Base-by-base conservation (phyloP, 37 sponge, comb jelly and placozoan species). In the Chondrilla cf. caribensis region DNA sequence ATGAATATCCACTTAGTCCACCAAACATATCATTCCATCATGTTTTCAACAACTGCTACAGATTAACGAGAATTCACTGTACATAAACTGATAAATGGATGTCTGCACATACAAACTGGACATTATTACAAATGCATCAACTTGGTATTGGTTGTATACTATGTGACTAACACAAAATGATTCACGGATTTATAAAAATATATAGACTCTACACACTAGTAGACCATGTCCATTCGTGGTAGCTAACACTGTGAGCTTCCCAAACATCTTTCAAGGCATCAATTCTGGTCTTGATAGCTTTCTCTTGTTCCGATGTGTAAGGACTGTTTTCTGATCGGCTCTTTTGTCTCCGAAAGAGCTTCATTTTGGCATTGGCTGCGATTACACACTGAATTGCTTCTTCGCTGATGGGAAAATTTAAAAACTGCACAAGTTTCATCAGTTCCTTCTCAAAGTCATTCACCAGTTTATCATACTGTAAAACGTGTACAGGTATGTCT, bases 401-500 rank as follows among this genome's bases (percentile, higher is more conserved):
- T 39, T 73, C 76, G 14, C 38, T n/a, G 24, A 73, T 37, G 18
- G 76, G 44, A 17, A 43, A 38, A 24, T 73, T 73, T 73, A 73
- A 21, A 73, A 38, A 73, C 0, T 15, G 11, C 24, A 38, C 76
- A 22, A 73, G 41, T 37, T 73, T 73, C 44, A 41, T 36, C 6
- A 73, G 2, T 42, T 73, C 76, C 3, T n/a, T 19, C 36, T 73
- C 76, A 73, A 73, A 42, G 21, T 39, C 41, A 21, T 40, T 37
- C 24, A 73, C 76, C 17, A 73, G 43, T 17, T 73, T 73, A 25
- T 73, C 76, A 24, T 36, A 73, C 76, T 73, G 76, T n/a, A 73
- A 11, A 73, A 73, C 41, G 33, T 67, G 68, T 28, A 67, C 2
- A 29, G 35, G 26, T 67, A 33, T 18, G 11, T 67, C 35, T 26